Evolutionary conservation across 2,888 invertebrate species (phyloP), one percentile per base, ranked within the genome.

Genomic region (Megalurothrips usitatus): DNA sequence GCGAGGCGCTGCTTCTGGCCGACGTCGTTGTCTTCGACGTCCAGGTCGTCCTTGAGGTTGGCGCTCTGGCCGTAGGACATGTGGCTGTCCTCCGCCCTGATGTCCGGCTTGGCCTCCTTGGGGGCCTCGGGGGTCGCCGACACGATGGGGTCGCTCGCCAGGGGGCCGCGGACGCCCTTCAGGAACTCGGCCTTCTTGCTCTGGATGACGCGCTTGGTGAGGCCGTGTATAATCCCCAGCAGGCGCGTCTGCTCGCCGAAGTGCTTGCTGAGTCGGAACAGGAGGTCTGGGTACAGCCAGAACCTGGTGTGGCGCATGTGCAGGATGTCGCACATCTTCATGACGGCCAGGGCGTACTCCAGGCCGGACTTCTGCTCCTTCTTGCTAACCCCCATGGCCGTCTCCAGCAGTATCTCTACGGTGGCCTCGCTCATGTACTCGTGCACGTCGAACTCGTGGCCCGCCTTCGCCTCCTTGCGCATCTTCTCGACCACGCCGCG

Each of bases 1-100:
- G 97, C 96, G 84, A 95, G 88, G 79, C 96, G 91, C 86, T 94
- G 93, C 89, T 95, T 95, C 86, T 92, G 93, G 79, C 94, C 94
- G 80, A 94, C 90, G 87, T 94, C 94, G 84, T 93, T 93, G 86
- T 94, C 94, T 85, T 95, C 95, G 82, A 93, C 94, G 86, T 95
- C 95, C 83, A 95, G 88, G 87, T 95, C 94, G 85, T 95, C 94
- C 83, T 93, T 93, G 8, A 94, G 89, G 26, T 93, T 93, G 52
- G 91, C 88, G 0, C 93, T 90, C 85, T 93, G 93, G 3, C 93
- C 93, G 85, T 92, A 93, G 0, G 93, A 91, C 47, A 84, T 84
- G 34, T 6, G 3, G 34, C 3, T 43, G 34, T 43, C 34, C 34
- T 43, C 34, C 34, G 34, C 34, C 34, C 6, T 43, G 34, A 6